Evolutionary conservation across 2,797 vertebrate species (phyloP), one percentile per base, ranked within the genome.

Genomic region (Gastrophryne carolinensis): DNA sequence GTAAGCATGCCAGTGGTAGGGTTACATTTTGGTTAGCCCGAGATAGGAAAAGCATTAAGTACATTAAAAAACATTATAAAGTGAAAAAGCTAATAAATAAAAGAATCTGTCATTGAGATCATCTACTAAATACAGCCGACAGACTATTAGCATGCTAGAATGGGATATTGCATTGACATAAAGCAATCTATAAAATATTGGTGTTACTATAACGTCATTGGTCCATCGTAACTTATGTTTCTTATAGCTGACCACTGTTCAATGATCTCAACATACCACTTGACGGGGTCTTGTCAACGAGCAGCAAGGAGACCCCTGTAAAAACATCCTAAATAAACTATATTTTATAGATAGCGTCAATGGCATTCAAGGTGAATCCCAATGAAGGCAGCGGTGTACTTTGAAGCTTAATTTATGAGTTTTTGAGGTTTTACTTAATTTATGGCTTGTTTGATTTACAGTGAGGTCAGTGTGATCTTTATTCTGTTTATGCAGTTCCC

Each of bases 331-430:
- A 57, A 49, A 49, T 66, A 49, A 67, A 67, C 19, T 37, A 37
- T 50, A 61, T 52, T 61, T 67, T 60, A 19, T 41, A 68, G n/a
- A 32, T 26, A 30, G 24, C 61, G 24, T 21, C 73, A 62, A 26
- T 60, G 57, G 37, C 64, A 35, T 41, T 68, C 30, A 68, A 75
- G 73, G 73, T 75, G 35, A 66, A 50, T 7, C 29, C 41, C 61
- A 64, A 39, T 34, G 17, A n/a, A 11, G 19, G n/a, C 6, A 24
- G 17, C 32, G 21, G 12, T 47, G 26, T 11, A 21, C 35, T 64
- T 65, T 30, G 32, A 41, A 19, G 34, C 37, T 5, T 23, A 67
- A 75, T 75, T 67, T 75, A 75, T 32, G 53, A 60, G 23, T 35
- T n/a, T 47, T 52, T 21, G 9, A 30, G 21, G 15, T 50, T 75